Conservation (phyloP, 64 coral and sea anemone genomes). For the Actinia tenebrosa region DNA sequence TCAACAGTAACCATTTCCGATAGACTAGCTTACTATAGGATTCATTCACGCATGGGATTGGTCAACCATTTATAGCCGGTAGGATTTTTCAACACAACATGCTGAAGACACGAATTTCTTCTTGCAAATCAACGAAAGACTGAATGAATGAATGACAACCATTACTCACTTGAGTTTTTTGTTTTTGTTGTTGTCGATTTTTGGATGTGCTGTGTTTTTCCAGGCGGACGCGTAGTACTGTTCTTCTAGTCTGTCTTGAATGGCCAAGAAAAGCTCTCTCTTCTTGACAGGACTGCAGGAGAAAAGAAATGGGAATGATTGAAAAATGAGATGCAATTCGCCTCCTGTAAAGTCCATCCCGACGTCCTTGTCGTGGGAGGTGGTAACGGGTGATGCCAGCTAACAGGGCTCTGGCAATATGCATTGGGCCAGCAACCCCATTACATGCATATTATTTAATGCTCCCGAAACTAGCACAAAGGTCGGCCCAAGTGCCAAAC, state of each 20-base stretch:
- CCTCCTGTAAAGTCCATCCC: constrained; percentile 30
- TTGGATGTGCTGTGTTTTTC: constrained; percentile 43
- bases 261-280: constrained; percentile 43
- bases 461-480: background rate
- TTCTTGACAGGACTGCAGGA: constrained; percentile 40
- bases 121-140: too few relatives aligned
- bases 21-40: too few relatives aligned
- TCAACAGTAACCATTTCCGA: background rate
- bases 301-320: background rate
- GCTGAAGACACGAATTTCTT: too few relatives aligned
- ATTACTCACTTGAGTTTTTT: constrained; percentile 23
- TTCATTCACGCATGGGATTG: too few relatives aligned
- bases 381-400: constrained; percentile 28
- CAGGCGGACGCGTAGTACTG: constrained; percentile 45
- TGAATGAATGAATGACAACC: background rate
- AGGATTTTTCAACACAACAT: too few relatives aligned
- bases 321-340: background rate
- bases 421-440: constrained; percentile 5
- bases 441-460: background rate
- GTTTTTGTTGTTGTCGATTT: constrained; percentile 1
- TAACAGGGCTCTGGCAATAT: constrained; percentile 41
- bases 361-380: constrained; percentile 43
- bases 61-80: too few relatives aligned
- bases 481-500: too few relatives aligned
- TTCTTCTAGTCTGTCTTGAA: constrained; percentile 39